Evolutionary conservation across 2,797 vertebrate genomes (phyloP).

Genomic region (Siniperca obscura): DNA sequence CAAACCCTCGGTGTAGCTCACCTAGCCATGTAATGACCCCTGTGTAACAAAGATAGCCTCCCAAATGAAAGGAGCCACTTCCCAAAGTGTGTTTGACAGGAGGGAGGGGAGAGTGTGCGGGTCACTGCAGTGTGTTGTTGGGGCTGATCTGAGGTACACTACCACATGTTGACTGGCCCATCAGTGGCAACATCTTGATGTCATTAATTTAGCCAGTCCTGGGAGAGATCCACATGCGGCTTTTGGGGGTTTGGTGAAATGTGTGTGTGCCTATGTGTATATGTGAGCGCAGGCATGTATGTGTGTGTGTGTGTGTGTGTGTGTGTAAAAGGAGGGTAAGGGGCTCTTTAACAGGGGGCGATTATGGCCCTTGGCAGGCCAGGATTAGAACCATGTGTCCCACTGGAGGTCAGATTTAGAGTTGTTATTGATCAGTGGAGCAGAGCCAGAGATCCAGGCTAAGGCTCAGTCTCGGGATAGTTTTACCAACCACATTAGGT

Average conservation of each 20-base stretch:
- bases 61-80: constrained; percentile 78
- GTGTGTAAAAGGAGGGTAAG: constrained; percentile 65
- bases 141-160: constrained; percentile 74
- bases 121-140: constrained; percentile 47
- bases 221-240: constrained; percentile 91
- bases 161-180: constrained; percentile 84
- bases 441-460: constrained; percentile 81
- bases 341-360: constrained; percentile 87
- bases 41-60: constrained; percentile 80
- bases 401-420: constrained; percentile 95
- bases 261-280: constrained; percentile 44
- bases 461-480: constrained; percentile 48
- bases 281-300: constrained; percentile 41
- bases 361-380: constrained; percentile 95
- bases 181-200: constrained; percentile 95
- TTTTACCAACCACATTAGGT: constrained; percentile 35
- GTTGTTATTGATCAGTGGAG: constrained; percentile 94
- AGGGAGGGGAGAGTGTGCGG: constrained; percentile 55
- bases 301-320: constrained; percentile 46
- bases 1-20: constrained; percentile 74
- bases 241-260: constrained; percentile 79
- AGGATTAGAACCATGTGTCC: constrained; percentile 98
- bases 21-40: constrained; percentile 86
- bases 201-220: constrained; percentile 95
- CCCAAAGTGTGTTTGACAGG: constrained; percentile 86